Conservation (phyloP, 30 jellyfish, hydroid and myxozoan species). For the Mastigias papua region DNA sequence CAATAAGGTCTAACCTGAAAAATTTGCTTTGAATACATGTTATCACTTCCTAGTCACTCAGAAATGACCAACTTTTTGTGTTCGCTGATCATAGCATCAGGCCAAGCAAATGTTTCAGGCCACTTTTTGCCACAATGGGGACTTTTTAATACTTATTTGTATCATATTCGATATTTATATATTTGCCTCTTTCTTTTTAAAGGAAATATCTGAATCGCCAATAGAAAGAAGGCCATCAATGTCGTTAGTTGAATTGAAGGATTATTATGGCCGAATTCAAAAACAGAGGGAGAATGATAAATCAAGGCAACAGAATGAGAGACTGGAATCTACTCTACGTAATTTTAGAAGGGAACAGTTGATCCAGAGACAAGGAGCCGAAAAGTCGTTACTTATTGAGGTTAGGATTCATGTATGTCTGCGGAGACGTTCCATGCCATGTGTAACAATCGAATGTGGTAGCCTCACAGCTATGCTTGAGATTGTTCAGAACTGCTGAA, state of each 20-base stretch:
- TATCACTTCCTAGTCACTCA: too few species aligned
- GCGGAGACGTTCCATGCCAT: too few species aligned
- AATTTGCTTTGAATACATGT: too few species aligned
- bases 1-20: too few species aligned
- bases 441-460: too few species aligned
- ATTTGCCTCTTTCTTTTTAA: neutral
- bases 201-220: constrained; percentile 66
- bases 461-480: too few species aligned
- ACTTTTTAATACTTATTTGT: too few species aligned
- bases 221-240: constrained; percentile 65
- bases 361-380: constrained; percentile 78
- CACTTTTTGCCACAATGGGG: too few species aligned
- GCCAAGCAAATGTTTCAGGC: too few species aligned
- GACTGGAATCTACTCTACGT: constrained; percentile 81
- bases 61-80: too few species aligned
- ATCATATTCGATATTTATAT: neutral
- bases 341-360: constrained; percentile 89
- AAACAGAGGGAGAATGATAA: constrained; percentile 78
- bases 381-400: constrained; percentile 88
- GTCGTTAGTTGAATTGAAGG: constrained; percentile 85
- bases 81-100: too few species aligned
- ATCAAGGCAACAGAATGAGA: constrained; percentile 72
- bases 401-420: constrained; percentile 50
- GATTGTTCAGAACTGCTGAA: too few species aligned
- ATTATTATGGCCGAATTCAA: constrained; percentile 86